A percentile compares a stretch with the other conserved stretches of the same genome.
Conservation (phyloP, 2,797 vertebrate genomes). For the Danio albolineatus region DNA sequence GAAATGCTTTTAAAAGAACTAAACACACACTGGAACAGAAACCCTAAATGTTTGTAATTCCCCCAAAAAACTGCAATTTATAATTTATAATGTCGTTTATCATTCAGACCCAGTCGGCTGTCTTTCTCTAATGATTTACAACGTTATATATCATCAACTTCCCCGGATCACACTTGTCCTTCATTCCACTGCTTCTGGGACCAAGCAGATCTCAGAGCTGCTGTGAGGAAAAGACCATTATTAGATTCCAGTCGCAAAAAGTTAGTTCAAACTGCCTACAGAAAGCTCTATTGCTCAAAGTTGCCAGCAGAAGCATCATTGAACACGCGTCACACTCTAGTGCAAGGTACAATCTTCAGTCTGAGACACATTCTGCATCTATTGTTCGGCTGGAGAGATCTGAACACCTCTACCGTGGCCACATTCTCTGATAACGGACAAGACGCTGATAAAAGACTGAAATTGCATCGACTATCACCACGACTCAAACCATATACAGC, state of each 20-base stretch:
- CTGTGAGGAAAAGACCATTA: neutral
- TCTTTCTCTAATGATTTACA: neutral
- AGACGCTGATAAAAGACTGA: neutral
- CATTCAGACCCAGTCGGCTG: neutral
- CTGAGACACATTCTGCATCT: too few relatives aligned
- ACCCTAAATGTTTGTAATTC: neutral
- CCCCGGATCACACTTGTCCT: neutral
- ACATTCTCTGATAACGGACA: neutral
- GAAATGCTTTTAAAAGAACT: neutral
- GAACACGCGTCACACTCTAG: neutral
- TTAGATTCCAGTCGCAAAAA: neutral
- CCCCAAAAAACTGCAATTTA: neutral
- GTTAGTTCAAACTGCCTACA: neutral
- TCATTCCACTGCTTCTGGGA: neutral
- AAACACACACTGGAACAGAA: neutral
- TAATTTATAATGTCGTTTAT: neutral
- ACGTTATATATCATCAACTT: neutral
- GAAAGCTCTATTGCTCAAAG: neutral
- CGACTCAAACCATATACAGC: neutral
- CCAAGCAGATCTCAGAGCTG: neutral
- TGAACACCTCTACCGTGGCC: neutral
- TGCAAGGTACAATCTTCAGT: too few relatives aligned
- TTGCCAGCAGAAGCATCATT: neutral
- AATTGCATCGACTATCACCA: neutral
- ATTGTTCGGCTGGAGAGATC: neutral